Evolutionary conservation across 2,888 invertebrate genomes (phyloP).

Genomic region (Prosopocoilus inquinatus): DNA sequence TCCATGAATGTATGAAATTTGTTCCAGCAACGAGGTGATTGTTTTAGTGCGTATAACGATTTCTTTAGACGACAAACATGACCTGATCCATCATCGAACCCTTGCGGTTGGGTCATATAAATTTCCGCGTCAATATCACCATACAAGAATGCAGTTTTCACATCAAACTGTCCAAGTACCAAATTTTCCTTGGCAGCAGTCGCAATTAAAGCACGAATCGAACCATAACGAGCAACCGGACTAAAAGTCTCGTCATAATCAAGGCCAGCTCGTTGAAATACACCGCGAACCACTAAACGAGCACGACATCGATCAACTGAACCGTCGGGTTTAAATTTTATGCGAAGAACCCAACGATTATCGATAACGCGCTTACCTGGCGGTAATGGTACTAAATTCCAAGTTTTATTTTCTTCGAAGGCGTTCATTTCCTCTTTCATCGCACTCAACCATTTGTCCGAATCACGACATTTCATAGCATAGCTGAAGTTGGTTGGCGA

Average conservation of each 20-base stretch:
- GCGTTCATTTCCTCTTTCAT: not conserved
- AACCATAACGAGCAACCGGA: slow-evolving; percentile 16
- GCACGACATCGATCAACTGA: too few species aligned
- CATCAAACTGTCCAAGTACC: not conserved
- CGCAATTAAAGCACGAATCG: slow-evolving; percentile 9
- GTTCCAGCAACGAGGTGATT: not conserved
- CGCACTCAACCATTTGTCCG: not conserved
- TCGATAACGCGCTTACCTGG: slow-evolving; percentile 18
- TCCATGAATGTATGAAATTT: not conserved
- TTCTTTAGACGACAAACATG: not conserved
- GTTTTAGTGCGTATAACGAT: not conserved
- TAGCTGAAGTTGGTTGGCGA: not conserved
- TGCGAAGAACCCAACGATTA: too few species aligned
- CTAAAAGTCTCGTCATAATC: slow-evolving; percentile 25
- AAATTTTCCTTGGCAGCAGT: not conserved
- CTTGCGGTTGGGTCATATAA: not conserved
- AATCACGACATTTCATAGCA: too few species aligned
- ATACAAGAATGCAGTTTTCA: not conserved
- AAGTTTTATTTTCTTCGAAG: too few species aligned
- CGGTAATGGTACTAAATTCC: slow-evolving; percentile 14
- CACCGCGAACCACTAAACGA: too few species aligned
- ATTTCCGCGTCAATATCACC: not conserved
- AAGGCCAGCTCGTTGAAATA: not conserved
- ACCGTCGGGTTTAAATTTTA: too few species aligned
- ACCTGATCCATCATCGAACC: not conserved